A percentile compares a stretch with the other conserved stretches of the same genome.
phyloP scores from a whole-genome alignment of 2,888 invertebrate species.

The Pherbina coryleti region DNA sequence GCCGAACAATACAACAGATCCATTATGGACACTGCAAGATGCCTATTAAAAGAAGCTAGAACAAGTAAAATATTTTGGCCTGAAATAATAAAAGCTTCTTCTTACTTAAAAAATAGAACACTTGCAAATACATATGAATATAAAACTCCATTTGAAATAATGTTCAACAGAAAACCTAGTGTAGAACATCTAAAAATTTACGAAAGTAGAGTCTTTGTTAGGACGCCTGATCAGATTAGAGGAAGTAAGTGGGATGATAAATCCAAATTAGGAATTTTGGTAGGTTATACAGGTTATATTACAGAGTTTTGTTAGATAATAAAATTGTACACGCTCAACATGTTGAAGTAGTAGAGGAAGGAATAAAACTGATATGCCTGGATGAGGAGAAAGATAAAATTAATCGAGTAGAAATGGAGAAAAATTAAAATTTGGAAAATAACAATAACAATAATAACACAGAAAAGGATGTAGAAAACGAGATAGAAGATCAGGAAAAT shows the following conservation, averaged over 20 bases:
- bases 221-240: conserved; percentile 2
- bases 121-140: conserved; percentile 11
- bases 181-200: conserved; percentile 28
- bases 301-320: conserved; percentile 19
- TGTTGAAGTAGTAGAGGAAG: conserved; percentile 53
- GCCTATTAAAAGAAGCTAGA: background rate
- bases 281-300: background rate
- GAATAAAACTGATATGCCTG: conserved; percentile 46
- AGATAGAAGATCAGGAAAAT: conserved; percentile 27
- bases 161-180: conserved; percentile 30
- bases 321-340: conserved; percentile 51
- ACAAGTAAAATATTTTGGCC: conserved; percentile 1
- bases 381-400: conserved; percentile 32
- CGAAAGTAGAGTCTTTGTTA: conserved; percentile 33
- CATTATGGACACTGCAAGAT: background rate
- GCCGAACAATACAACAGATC: no score
- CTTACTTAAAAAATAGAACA: conserved; percentile 5
- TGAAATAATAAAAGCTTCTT: background rate
- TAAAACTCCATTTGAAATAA: conserved; percentile 36
- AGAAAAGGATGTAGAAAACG: background rate
- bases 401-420: conserved; percentile 5
- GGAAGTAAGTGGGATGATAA: conserved; percentile 7
- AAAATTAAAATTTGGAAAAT: conserved; percentile 39
- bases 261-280: background rate
- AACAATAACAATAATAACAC: conserved; percentile 7